A percentile compares a stretch with the other conserved stretches of the same genome.
phyloP scores from a whole-genome alignment of 2,888 invertebrate genomes.

The Nomada ferruginata region DNA sequence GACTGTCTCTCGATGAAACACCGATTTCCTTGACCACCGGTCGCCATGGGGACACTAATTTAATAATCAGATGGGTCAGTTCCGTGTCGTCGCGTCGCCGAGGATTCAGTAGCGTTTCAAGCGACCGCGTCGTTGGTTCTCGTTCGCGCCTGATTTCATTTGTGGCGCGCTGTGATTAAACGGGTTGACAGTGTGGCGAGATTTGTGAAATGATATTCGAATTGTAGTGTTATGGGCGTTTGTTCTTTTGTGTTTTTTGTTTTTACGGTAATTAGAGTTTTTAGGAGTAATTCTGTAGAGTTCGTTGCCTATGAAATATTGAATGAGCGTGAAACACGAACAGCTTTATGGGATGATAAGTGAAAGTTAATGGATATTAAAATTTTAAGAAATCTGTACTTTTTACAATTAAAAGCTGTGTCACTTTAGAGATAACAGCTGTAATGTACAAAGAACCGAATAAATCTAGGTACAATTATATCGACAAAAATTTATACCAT shows the following conservation, averaged over 20 bases:
- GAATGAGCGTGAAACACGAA: no score
- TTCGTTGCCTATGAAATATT: no score
- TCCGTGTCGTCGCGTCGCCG: not conserved
- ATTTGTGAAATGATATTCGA: not conserved
- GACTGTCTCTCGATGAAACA: constrained; percentile 68
- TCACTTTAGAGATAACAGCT: no score
- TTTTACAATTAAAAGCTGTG: no score
- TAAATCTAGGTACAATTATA: no score
- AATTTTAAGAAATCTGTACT: no score
- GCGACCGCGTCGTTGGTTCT: not conserved
- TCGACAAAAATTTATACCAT: no score
- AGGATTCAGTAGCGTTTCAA: constrained; percentile 10
- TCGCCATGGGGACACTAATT: constrained; percentile 79
- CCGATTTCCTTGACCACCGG: constrained; percentile 69
- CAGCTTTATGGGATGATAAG: no score
- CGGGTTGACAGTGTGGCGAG: not conserved
- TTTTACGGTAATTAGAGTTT: no score
- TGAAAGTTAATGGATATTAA: no score
- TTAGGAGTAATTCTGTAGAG: no score
- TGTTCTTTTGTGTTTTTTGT: not conserved
- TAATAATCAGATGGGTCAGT: constrained; percentile 67
- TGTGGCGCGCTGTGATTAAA: not conserved
- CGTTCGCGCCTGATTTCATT: not conserved
- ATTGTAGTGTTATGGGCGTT: not conserved
- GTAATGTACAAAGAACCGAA: no score